Evolutionary conservation across 2,888 invertebrate genomes (phyloP).

Genomic region (Habrosyne pyritoides): DNA sequence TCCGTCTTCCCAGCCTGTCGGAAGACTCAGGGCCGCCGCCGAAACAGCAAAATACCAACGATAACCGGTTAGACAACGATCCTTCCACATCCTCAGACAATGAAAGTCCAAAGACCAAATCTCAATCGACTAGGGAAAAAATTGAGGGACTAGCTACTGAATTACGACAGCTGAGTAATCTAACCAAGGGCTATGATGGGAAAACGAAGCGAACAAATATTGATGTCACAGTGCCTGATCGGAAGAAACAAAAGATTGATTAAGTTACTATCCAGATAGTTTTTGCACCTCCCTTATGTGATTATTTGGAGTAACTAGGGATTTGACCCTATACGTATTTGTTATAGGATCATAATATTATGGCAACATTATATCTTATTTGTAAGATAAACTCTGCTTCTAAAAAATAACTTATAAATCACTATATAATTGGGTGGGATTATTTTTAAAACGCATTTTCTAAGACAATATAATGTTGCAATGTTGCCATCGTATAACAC

Average conservation of each 20-base stretch:
- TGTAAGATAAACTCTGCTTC: no score
- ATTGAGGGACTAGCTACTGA: slow-evolving; percentile 63
- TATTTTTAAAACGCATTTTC: no score
- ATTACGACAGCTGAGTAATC: slow-evolving; percentile 51
- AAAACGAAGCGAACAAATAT: slow-evolving; percentile 46
- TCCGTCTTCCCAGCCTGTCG: slow-evolving; percentile 67
- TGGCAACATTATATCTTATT: no score
- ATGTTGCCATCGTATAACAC: no score
- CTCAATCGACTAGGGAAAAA: slow-evolving; percentile 50
- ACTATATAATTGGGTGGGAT: no score
- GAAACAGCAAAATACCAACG: slow-evolving; percentile 38
- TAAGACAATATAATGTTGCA: no score
- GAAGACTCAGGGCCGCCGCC: slow-evolving; percentile 49
- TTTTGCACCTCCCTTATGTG: background rate
- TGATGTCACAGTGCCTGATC: slow-evolving; percentile 34
- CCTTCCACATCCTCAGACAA: slow-evolving; percentile 31
- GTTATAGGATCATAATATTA: no score
- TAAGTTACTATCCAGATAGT: slow-evolving; percentile 15
- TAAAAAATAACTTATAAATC: no score
- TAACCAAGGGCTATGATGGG: slow-evolving; percentile 45
- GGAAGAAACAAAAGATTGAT: slow-evolving; percentile 58
- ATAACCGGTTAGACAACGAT: slow-evolving; percentile 15
- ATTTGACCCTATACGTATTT: no score
- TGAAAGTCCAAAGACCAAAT: slow-evolving; percentile 34
- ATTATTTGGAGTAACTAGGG: no score